Evolutionary conservation across 2,888 invertebrate genomes (phyloP).

Genomic region (Leucoma salicis): DNA sequence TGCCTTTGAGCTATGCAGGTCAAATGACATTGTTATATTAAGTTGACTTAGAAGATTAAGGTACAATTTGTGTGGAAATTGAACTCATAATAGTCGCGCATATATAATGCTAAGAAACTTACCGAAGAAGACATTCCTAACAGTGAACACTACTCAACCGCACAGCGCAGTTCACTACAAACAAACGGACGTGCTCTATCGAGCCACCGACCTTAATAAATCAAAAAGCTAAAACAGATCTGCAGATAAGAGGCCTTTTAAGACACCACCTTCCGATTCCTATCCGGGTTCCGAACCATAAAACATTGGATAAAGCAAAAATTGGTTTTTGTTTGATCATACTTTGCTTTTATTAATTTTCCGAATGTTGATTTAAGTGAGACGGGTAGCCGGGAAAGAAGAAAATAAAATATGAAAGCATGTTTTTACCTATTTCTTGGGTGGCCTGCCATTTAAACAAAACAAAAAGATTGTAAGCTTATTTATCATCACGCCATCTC

Average conservation of each 20-base stretch:
- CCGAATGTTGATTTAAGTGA: conserved; percentile 12
- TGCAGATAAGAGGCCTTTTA: conserved; percentile 53
- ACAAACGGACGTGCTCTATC: conserved; percentile 31
- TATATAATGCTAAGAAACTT: not conserved
- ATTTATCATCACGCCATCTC: too few relatives aligned
- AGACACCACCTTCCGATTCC: conserved; percentile 42
- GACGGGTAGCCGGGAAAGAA: not conserved
- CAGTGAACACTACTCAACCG: not conserved
- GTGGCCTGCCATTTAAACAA: too few relatives aligned
- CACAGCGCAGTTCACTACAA: conserved; percentile 8
- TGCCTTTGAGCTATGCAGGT: too few relatives aligned
- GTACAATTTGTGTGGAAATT: too few relatives aligned
- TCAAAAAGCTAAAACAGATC: conserved; percentile 57
- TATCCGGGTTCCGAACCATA: conserved; percentile 19
- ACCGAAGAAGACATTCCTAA: not conserved
- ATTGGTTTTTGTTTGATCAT: conserved; percentile 10
- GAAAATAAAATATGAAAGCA: not conserved
- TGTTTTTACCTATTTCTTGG: too few relatives aligned
- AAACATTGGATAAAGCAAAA: conserved; percentile 10
- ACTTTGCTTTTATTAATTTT: conserved; percentile 11
- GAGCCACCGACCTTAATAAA: conserved; percentile 49
- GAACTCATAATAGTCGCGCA: too few relatives aligned
- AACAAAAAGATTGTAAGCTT: too few relatives aligned
- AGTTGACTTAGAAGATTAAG: too few relatives aligned
- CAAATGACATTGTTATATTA: too few relatives aligned